Evolutionary conservation across 2,797 vertebrate species (phyloP), one percentile per base, ranked within the genome.

Genomic region (Cynopterus sphinx): DNA sequence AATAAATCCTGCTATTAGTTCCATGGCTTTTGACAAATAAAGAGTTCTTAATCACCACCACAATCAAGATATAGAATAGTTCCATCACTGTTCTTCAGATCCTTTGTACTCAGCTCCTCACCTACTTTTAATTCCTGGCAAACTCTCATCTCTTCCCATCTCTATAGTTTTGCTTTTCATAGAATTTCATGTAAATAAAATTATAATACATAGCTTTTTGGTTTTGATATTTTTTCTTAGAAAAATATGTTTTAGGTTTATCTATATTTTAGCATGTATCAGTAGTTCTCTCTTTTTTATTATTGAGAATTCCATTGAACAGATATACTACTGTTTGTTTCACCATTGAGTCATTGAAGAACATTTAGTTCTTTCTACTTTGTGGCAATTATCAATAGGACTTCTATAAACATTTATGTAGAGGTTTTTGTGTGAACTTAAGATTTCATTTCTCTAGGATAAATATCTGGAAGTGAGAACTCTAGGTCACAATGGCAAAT

Each of bases 331-430:
- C 7, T 49, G 5, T 49, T 84, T 75, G 33, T 77, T 87, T 71
- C 75, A 43, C n/a, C 46, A 65, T 65, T 79, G 11, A 84, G 9
- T 46, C 41, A 53, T 0, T 43, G 39, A 77, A 92, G 6, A 55
- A 90, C 12, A 43, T 78, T 61, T 78, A 78, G 46, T 67, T 86
- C 28, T 92, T 90, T 87, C 31, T 26, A 59, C 28, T 90, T 67
- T 21, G 2, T 16, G 39, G 2, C 5, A 92, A 73, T 96, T 61
- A 59, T 78, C 2, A 77, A 39, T n/a, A 53, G 9, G 46, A 4
- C 12, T 74, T 31, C 39, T 83, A 19, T 46, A 59, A 65, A 49
- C 39, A 68, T 77, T 79, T 24, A 41, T 17, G 3, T 28, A 12
- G 3, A 41, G 26, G 12, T 28, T 86, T 81, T 33, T 89, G 39